Conservation (phyloP, 2,113 vertebrate genomes). For the Neofelis nebulosa region DNA sequence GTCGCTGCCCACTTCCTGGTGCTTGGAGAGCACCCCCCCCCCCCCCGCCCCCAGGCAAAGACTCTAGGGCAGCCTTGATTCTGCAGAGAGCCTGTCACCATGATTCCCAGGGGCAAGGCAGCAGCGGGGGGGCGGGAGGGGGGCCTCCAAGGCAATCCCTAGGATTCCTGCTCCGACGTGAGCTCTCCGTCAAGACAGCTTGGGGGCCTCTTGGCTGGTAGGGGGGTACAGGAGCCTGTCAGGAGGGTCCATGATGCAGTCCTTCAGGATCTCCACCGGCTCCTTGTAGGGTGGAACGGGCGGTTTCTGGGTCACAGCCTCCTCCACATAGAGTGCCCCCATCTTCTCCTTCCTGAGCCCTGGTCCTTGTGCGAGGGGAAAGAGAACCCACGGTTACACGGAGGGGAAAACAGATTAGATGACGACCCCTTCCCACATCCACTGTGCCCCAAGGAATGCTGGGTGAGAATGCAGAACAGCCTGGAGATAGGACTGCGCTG, state of each 20-base stretch:
- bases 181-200: background rate
- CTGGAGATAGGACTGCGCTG: background rate
- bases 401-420: background rate
- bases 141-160: background rate
- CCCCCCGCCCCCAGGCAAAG: background rate
- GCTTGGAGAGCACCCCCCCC: background rate
- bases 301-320: background rate
- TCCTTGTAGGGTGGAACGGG: background rate
- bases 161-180: background rate
- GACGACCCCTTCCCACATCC: background rate
- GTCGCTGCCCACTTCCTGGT: background rate
- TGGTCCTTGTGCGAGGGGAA: background rate
- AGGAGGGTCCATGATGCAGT: background rate
- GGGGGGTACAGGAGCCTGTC: background rate
- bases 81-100: background rate
- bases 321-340: background rate
- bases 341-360: constrained; percentile 36
- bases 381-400: background rate
- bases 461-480: background rate
- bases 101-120: background rate
- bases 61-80: background rate
- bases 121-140: too few relatives aligned
- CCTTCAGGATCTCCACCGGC: background rate
- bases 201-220: background rate
- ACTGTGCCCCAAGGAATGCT: accelerated